A percentile compares a stretch with the other conserved stretches of the same genome.
These are phyloP conservation scores for Orientallactaga sibirica DNA, from an alignment of 2,797 vertebrate species.

Conservation along the genomic window DNA sequence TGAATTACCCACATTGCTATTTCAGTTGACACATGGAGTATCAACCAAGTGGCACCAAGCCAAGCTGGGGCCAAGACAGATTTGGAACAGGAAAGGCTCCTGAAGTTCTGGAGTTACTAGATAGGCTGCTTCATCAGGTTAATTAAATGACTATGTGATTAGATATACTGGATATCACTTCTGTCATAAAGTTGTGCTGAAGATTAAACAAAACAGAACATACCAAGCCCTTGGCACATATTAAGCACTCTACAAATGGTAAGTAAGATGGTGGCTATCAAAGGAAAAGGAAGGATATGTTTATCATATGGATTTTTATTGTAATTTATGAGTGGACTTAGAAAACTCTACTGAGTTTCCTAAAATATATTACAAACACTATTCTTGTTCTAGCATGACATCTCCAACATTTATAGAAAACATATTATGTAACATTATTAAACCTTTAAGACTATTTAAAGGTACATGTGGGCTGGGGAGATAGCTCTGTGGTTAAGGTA, in stretches of 20 bases:
- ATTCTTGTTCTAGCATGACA: neutral
- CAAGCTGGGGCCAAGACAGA: neutral
- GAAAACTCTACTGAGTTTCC: constrained; percentile 6
- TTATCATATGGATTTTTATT: constrained; percentile 20
- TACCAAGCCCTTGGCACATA: neutral
- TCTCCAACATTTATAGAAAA: neutral
- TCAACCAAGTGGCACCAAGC: neutral
- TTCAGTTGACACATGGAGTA: neutral
- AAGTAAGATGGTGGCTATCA: neutral
- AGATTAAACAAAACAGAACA: constrained; percentile 1
- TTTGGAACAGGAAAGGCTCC: neutral
- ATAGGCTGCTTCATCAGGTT: neutral
- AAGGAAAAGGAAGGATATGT: neutral
- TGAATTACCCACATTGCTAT: neutral
- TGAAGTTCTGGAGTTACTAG: neutral
- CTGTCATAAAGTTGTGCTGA: neutral
- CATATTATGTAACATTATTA: neutral
- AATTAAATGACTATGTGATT: neutral
- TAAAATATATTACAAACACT: constrained; percentile 30
- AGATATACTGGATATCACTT: neutral
- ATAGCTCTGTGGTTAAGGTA: no score
- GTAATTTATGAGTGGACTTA: neutral
- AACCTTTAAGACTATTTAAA: neutral
- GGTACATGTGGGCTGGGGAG: no score
- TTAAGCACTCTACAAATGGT: neutral